Evolutionary conservation across 2,797 vertebrate genomes (phyloP).

Genomic region (Carcharodon carcharias): DNA sequence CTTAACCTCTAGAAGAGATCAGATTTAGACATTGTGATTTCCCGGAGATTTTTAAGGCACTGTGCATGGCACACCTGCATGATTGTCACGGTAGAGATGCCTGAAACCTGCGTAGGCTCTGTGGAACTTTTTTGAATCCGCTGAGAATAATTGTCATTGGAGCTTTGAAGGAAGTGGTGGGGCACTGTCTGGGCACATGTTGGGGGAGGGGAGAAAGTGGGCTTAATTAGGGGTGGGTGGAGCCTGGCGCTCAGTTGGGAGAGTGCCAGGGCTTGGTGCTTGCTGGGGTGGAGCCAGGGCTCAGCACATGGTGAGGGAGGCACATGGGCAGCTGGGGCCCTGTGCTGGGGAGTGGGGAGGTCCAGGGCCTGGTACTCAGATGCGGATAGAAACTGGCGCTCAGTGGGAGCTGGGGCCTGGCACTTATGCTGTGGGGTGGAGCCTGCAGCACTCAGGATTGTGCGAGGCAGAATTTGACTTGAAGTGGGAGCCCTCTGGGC

Average conservation of each 20-base stretch:
- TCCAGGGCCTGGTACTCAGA: constrained; percentile 4
- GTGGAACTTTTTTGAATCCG: background rate
- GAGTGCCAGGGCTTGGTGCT: no score
- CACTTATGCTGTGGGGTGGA: constrained; percentile 24
- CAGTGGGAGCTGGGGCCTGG: no score
- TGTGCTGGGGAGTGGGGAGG: constrained; percentile 28
- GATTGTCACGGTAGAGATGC: background rate
- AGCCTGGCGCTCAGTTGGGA: no score
- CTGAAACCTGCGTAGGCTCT: background rate
- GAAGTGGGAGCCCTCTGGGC: no score
- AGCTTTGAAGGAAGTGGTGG: background rate
- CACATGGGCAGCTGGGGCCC: background rate
- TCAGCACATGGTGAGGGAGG: background rate
- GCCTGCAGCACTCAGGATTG: constrained; percentile 36
- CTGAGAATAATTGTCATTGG: background rate
- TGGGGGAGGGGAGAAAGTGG: background rate
- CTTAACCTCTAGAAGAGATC: background rate
- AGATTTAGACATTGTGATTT: background rate
- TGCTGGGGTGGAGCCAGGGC: no score
- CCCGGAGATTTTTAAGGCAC: background rate
- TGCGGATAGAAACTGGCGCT: no score
- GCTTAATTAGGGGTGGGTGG: no score
- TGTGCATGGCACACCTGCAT: background rate
- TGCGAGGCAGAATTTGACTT: constrained; percentile 39
- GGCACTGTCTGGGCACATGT: background rate